Evolutionary conservation across 53 echinoderm and acorn worm genomes (phyloP), one percentile per base, ranked within the genome.

Genomic region (Echinometra lucunter): DNA sequence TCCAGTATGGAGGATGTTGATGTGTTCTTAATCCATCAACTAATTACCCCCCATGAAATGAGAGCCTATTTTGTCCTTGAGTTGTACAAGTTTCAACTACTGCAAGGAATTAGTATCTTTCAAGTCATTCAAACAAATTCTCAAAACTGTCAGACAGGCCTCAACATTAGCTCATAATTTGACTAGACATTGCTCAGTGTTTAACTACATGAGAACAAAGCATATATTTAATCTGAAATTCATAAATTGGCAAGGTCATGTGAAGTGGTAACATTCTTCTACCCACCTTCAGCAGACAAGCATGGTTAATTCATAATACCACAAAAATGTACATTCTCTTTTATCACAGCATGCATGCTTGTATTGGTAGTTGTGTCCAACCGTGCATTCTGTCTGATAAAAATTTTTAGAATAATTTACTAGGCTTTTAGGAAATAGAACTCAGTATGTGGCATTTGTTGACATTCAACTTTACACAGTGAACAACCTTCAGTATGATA

Each of bases 271-370:
- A 78, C 78, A 78, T 78, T 78, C 72, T 63, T 72, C 42, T 40
- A 38, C 40, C 38, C 78, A 78, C 78, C 38, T 78, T 37, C 19
- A 21, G 42, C 21, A 42, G 19, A 4, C 42, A 78, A 78, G 78
- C 78, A 38, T 78, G 78, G 35, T 18, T 78, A 42, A 78, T 38
- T 78, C 78, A 78, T 78, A 42, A 78, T 78, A 30, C 78, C 78
- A 78, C 78, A 78, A 78, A 78, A 78, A 78, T 78, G 78, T 78
- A 19, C 0, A 21, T 35, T 38, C 6, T 21, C 11, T 38, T 40
- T 5, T 38, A 42, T 78, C 78, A 78, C 78, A 78, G 78, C 78
- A 78, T 78, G 78, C 78, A 78, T 78, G 78, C 78, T 78, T 78
- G 78, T 42, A 19, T 78, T 78, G 78, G 40, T 78, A 78, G 42